These are phyloP conservation scores for Guaruba guarouba DNA, from an alignment of 2,113 vertebrate species.

Conservation along the genomic window DNA sequence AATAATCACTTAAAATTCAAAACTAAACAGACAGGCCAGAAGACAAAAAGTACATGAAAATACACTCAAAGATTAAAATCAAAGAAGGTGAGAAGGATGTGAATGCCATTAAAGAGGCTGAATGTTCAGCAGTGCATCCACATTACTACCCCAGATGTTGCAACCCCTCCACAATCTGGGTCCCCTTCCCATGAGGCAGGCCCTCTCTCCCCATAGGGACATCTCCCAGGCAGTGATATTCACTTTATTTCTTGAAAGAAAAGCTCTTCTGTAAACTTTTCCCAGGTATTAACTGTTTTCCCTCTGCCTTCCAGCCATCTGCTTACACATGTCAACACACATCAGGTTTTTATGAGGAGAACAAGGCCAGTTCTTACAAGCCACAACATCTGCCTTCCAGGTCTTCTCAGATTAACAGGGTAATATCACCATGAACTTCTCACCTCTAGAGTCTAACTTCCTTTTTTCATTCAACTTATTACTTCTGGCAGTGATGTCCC, in stretches of 20 bases:
- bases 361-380: neutral
- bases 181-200: neutral
- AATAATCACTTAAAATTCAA: neutral
- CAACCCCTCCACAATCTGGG: neutral
- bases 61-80: neutral
- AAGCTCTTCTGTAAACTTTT: neutral
- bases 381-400: neutral
- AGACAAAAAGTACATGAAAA: neutral
- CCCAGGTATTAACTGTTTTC: neutral
- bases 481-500: neutral
- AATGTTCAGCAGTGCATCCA: rapidly evolving
- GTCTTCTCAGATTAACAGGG: neutral
- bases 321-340: neutral
- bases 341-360: neutral
- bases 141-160: rapidly evolving
- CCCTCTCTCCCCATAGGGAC: no score
- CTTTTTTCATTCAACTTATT: neutral
- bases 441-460: rapidly evolving
- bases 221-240: neutral
- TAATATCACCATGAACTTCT: neutral
- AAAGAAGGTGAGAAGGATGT: neutral
- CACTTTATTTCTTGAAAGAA: neutral
- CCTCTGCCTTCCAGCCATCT: neutral
- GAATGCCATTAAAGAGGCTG: neutral
- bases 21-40: neutral